Conservation (phyloP, 2,113 vertebrate species). For the Daphoenositta chrysoptera region DNA sequence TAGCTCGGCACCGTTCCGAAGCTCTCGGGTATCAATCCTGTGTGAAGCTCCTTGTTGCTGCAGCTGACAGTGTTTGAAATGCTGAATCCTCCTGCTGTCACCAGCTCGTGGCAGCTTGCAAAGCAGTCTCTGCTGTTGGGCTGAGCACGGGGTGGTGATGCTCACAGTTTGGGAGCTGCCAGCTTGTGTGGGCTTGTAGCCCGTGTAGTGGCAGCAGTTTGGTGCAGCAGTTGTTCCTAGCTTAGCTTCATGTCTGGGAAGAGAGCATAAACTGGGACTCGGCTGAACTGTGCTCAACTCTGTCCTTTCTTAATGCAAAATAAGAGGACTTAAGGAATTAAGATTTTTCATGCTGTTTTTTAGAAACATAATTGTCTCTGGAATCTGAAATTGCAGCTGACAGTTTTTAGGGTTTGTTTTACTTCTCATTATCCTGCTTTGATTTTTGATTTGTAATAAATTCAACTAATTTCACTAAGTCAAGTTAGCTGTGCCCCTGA, state of each 20-base stretch:
- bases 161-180: background rate
- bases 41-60: background rate
- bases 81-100: background rate
- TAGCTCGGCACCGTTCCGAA: background rate
- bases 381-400: background rate
- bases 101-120: background rate
- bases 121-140: background rate
- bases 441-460: background rate
- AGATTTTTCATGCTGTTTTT: background rate
- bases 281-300: background rate
- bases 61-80: background rate
- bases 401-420: background rate
- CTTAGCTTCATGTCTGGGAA: background rate
- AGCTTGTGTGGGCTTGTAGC: background rate
- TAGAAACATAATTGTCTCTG: background rate
- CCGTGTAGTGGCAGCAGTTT: background rate
- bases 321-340: background rate
- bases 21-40: background rate
- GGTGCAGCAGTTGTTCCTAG: background rate
- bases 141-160: background rate
- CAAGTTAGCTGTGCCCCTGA: background rate
- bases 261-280: background rate
- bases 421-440: background rate
- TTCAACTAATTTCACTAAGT: background rate
- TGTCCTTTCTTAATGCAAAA: background rate